Percentiles rank a stretch among this genome's conserved stretches.
Evolutionary conservation across 2,888 invertebrate genomes (phyloP).

Genomic region (Pyrgus malvae): DNA sequence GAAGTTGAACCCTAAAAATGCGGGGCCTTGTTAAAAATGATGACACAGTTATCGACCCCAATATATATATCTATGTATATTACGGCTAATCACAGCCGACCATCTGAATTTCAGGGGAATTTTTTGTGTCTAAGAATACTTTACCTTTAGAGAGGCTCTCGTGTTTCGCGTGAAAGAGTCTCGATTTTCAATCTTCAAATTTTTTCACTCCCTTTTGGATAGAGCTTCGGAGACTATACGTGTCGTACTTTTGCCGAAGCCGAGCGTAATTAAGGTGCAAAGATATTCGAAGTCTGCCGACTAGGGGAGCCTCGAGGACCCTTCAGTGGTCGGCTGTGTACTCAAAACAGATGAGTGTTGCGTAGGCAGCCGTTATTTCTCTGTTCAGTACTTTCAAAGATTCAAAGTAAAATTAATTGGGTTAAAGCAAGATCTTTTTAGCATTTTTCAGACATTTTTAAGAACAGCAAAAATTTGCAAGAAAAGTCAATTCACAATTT

Average conservation of each 20-base stretch:
- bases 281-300: conserved; percentile 75
- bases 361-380: conserved; percentile 63
- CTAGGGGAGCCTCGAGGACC: conserved; percentile 61
- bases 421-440: conserved; percentile 36
- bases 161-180: conserved; percentile 48
- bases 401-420: conserved; percentile 71
- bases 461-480: conserved; percentile 32
- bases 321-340: conserved; percentile 69
- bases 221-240: conserved; percentile 61
- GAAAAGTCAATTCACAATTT: neutral
- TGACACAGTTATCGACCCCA: neutral
- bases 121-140: conserved; percentile 52
- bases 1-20: no score
- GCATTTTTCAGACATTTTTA: conserved; percentile 42
- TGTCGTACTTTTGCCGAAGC: conserved; percentile 65
- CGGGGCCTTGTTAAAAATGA: no score
- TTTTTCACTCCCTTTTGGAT: conserved; percentile 53
- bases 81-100: conserved; percentile 41
- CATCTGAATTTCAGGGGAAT: conserved; percentile 45
- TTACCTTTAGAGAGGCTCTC: conserved; percentile 45
- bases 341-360: conserved; percentile 72
- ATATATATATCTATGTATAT: neutral
- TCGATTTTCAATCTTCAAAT: conserved; percentile 54
- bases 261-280: conserved; percentile 79
- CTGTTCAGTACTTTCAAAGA: conserved; percentile 68